Percentiles rank a stretch among this genome's conserved stretches.
These are phyloP conservation scores for Drosophila takahashii DNA, from an alignment of 1,140 invertebrate genomes.

Conservation along the genomic window DNA sequence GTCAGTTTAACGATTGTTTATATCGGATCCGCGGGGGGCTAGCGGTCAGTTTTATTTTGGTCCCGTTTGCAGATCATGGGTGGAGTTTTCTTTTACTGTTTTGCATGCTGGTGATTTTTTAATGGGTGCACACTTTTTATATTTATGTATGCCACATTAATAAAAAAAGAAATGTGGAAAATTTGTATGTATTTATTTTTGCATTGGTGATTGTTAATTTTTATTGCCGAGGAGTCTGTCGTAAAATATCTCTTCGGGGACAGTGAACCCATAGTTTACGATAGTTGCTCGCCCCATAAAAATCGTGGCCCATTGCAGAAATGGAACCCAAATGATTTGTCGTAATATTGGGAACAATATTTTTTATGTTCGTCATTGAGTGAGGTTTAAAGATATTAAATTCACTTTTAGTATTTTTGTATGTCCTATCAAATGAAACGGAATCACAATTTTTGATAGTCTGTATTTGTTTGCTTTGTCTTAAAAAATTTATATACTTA, in stretches of 20 bases:
- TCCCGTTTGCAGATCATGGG: neutral
- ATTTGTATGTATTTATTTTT: constrained; percentile 29
- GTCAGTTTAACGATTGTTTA: constrained; percentile 47
- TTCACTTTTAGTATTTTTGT: neutral
- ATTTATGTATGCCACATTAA: constrained; percentile 64
- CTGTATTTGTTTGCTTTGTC: too few relatives aligned
- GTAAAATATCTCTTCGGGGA: constrained; percentile 22
- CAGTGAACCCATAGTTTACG: constrained; percentile 56
- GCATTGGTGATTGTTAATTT: constrained; percentile 63
- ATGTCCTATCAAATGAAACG: neutral
- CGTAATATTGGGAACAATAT: constrained; percentile 16
- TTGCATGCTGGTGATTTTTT: constrained; percentile 37
- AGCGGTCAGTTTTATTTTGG: constrained; percentile 24
- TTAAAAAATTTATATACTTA: too few relatives aligned
- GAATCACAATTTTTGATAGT: neutral
- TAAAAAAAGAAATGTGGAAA: constrained; percentile 29
- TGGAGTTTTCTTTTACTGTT: constrained; percentile 36
- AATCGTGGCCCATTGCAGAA: neutral
- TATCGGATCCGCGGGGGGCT: constrained; percentile 23
- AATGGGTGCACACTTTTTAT: constrained; percentile 44
- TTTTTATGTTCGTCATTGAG: constrained; percentile 18
- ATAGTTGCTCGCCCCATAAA: constrained; percentile 46
- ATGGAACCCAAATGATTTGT: constrained; percentile 26
- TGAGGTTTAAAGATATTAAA: constrained; percentile 14
- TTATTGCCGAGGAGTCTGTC: constrained; percentile 40